Percentiles rank a stretch among this genome's conserved stretches.
Conservation (phyloP, 2,888 invertebrate species). For the Deilephila porcellus region DNA sequence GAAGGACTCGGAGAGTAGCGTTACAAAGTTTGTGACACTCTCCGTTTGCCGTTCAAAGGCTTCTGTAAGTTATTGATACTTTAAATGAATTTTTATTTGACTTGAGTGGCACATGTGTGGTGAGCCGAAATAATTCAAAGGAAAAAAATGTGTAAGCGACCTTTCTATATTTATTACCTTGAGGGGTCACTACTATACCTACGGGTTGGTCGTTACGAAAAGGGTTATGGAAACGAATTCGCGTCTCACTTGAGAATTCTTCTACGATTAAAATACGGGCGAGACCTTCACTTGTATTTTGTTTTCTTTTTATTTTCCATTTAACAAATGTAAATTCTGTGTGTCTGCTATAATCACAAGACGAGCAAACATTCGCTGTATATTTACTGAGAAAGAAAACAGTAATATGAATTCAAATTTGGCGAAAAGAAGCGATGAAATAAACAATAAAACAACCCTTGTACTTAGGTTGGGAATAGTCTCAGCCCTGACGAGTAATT, state of each 20-base stretch:
- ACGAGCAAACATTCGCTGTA: background rate
- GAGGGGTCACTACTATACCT: slow-evolving; percentile 3
- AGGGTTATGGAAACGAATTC: slow-evolving; percentile 9
- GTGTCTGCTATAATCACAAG: background rate
- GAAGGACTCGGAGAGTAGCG: slow-evolving; percentile 30
- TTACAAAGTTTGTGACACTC: slow-evolving; percentile 37
- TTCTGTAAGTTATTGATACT: background rate
- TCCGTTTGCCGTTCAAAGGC: background rate
- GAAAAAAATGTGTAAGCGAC: background rate
- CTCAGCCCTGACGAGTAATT: slow-evolving; percentile 7
- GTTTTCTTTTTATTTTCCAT: slow-evolving; percentile 8
- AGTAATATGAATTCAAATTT: background rate
- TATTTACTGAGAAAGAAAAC: background rate
- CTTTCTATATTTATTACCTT: slow-evolving; percentile 20
- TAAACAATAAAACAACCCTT: background rate
- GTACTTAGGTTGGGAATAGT: background rate
- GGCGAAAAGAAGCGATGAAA: background rate
- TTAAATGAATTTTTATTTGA: slow-evolving; percentile 4
- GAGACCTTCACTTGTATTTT: background rate
- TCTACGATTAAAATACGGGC: slow-evolving; percentile 17
- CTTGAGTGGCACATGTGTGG: slow-evolving; percentile 1
- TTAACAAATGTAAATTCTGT: background rate
- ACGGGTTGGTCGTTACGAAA: slow-evolving; percentile 12
- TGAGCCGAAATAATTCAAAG: background rate
- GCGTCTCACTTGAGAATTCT: slow-evolving; percentile 16